phyloP scores from a whole-genome alignment of 2,888 invertebrate species.

The Catocala nupta region DNA sequence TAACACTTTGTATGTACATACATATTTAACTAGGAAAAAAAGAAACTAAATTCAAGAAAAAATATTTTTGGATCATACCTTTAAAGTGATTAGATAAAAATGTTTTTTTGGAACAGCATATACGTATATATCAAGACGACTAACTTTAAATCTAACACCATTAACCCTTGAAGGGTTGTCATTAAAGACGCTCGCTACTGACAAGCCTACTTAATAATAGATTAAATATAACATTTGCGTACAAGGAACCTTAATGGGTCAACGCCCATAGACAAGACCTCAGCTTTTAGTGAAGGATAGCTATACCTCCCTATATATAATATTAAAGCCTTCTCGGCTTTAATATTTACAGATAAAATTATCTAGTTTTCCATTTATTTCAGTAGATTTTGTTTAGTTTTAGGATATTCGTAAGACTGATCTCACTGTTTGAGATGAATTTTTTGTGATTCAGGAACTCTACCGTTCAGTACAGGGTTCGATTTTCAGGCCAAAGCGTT shows the following conservation, averaged over 20 bases:
- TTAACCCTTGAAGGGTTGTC: constrained; percentile 1
- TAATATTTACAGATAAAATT: constrained; percentile 42
- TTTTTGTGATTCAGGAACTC: neutral
- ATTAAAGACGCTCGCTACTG: constrained; percentile 10
- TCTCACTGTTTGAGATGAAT: neutral
- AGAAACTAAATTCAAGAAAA: too few species aligned
- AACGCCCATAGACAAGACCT: constrained; percentile 39
- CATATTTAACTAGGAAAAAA: too few species aligned
- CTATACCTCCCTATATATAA: constrained; percentile 27
- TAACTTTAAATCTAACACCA: too few species aligned
- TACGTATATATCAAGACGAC: too few species aligned
- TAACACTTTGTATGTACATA: too few species aligned
- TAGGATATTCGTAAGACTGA: neutral
- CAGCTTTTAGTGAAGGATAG: constrained; percentile 39
- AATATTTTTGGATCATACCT: too few species aligned
- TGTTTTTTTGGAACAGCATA: too few species aligned
- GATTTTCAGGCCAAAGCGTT: too few species aligned
- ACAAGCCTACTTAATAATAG: constrained; percentile 41
- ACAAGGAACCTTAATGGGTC: constrained; percentile 38
- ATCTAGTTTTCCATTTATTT: constrained; percentile 31
- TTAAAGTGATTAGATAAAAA: too few species aligned
- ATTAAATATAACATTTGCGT: constrained; percentile 43
- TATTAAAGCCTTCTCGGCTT: too few species aligned
- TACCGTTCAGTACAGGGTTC: neutral
- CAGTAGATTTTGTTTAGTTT: constrained; percentile 9